Evolutionary conservation across 2,888 invertebrate genomes (phyloP), one percentile per base, ranked within the genome.

Genomic region (Trypoxylon attenuatum): DNA sequence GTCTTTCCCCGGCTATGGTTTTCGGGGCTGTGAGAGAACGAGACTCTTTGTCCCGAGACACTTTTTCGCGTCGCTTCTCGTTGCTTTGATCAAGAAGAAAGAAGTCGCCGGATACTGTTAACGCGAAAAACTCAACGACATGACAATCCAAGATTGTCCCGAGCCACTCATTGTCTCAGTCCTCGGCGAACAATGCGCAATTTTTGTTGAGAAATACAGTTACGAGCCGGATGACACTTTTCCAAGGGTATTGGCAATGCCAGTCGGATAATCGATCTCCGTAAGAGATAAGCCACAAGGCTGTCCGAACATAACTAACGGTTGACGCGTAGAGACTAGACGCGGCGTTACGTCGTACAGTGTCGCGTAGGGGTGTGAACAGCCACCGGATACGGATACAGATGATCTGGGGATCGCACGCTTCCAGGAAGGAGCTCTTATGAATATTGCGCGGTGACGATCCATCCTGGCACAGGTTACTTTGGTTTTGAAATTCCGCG

Each of bases 401-500:
- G 25, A 22, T 8, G 18, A 0, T 16, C 10, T 15, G 29, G 45
- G 43, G 39, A 18, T 33, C 16, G 5, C 10, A 16, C 13, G 29
- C 46, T 66, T 68, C 68, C 46, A 53, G 41, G 58, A 64, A 65
- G 47, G 38, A 23, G 22, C 61, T 62, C 60, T 69, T 69, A 65
- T 71, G 71, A 74, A 77, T 71, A 73, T 73, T 55, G 54, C 58
- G 25, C 60, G 50, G 19, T 46, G 51, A 57, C 13, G 10, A 33
- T 33, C 13, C 33, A 10, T 33, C 13, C 33, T 33, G 33, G 10
- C 33, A 2, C 33, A 13, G 13, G 33, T 33, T 25, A 25, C 19
- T 27, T 49, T 56, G 39, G 54, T 47, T 54, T 71, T 64, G 45
- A 73, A 71, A 79, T 77, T 78, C 73, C 49, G 60, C 27, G 64